phyloP scores from a whole-genome alignment of 2,113 vertebrate species.

The Glaucomys volans region DNA sequence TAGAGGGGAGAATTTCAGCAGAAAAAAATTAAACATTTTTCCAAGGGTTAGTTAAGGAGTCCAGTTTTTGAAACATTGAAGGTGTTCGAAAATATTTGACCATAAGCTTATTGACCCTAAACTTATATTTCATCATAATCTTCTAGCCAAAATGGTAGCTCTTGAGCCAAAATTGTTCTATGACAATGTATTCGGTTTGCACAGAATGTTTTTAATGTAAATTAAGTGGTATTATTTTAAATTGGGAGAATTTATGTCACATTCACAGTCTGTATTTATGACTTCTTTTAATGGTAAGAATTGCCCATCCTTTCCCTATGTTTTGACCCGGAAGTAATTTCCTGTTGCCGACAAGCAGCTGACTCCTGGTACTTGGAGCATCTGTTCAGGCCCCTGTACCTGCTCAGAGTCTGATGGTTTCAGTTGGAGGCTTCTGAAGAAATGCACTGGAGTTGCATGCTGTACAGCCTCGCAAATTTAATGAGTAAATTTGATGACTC shows the following conservation, averaged over 20 bases:
- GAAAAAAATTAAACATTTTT: not conserved
- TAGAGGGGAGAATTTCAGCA: not conserved
- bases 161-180: not conserved
- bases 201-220: not conserved
- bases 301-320: not conserved
- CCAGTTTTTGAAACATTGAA: not conserved
- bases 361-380: rapidly evolving
- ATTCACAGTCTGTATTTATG: not conserved
- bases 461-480: rapidly evolving
- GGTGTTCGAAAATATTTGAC: not conserved
- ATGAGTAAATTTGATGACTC: not conserved
- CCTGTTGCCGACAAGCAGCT: not conserved
- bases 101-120: not conserved
- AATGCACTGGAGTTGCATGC: rapidly evolving
- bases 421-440: not conserved
- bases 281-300: not conserved
- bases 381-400: too few relatives aligned
- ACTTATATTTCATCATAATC: not conserved
- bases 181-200: not conserved
- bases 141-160: not conserved
- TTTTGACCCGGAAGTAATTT: not conserved
- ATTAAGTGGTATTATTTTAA: not conserved
- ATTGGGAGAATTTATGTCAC: not conserved
- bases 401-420: not conserved
- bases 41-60: not conserved